These are phyloP conservation scores for Scolopax mira DNA, from an alignment of 2,113 vertebrate species.

Conservation along the genomic window DNA sequence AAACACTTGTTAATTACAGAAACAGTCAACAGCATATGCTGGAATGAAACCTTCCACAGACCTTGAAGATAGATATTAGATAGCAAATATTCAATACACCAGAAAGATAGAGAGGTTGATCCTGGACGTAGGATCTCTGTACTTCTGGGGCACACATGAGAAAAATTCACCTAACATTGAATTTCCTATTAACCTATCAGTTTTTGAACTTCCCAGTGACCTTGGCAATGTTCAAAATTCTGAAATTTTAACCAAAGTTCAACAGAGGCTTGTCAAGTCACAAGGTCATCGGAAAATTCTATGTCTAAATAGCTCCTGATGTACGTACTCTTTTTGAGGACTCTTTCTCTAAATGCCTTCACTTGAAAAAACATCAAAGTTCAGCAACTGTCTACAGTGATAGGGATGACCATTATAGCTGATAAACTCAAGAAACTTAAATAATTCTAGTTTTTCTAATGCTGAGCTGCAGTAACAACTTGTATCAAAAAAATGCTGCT, in stretches of 20 bases:
- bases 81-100: neutral
- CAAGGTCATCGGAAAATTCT: neutral
- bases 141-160: neutral
- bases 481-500: neutral
- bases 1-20: neutral
- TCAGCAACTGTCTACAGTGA: neutral
- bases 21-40: neutral
- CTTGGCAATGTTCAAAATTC: neutral
- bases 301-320: neutral
- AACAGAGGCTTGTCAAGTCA: neutral
- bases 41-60: neutral
- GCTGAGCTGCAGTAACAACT: neutral
- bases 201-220: neutral
- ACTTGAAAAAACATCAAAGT: neutral
- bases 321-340: accelerated
- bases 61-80: neutral
- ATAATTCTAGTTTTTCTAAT: neutral
- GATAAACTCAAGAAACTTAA: neutral
- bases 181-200: neutral
- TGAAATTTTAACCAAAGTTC: neutral
- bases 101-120: neutral
- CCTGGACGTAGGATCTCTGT: neutral
- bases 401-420: neutral
- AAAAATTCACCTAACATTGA: neutral
- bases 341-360: neutral